Base-by-base conservation (phyloP, 2,888 invertebrate genomes). In the Zonitis immaculata region DNA sequence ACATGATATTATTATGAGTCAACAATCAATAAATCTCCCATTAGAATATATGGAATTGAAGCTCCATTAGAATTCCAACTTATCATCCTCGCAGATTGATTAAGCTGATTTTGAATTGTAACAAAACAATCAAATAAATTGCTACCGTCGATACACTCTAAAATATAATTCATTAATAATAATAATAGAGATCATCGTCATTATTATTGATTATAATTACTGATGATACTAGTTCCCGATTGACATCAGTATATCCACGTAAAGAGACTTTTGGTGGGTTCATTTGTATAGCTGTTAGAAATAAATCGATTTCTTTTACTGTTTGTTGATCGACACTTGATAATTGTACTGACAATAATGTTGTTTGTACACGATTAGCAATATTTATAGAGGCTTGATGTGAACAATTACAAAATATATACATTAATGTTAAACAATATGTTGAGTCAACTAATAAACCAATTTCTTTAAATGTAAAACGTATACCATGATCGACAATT, bases 221-320 rank as follows among this genome's bases (percentile, higher is more conserved):
- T 58, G 85, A 82, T 32, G 85, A 82, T 12, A 86, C 72, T 3
- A 86, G 72, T 66, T 84, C 82, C 50, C 86, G 78, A 68, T 85
- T 85, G 16, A 86, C 84, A 59, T 83, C 73, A 1, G 82, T 82
- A 62, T 85, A 86, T 20, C 86, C 86, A 65, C 82, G 82, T 44
- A 86, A 72, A 25, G 83, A 85, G 1, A 86, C 86, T 14, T 83
- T 82, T 0, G 86, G 85, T 5, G 86, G 85, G 69, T 86, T 86
- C 82, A 86, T 82, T 70, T 84, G 81, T 46, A 86, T 85, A 0
- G 85, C 86, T 61, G 81, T 80, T 58, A 86, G 80, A 71, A 86
- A 86, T 55, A 85, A 77, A 69, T 86, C 84, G 60, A 86, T 82
- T 78, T 86, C 86, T 72, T 80, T 82, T 53, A 82, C 80, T 7